These are phyloP conservation scores for Hypocryptadius cinnamomeus DNA, from an alignment of 2,113 vertebrate species.

Conservation along the genomic window DNA sequence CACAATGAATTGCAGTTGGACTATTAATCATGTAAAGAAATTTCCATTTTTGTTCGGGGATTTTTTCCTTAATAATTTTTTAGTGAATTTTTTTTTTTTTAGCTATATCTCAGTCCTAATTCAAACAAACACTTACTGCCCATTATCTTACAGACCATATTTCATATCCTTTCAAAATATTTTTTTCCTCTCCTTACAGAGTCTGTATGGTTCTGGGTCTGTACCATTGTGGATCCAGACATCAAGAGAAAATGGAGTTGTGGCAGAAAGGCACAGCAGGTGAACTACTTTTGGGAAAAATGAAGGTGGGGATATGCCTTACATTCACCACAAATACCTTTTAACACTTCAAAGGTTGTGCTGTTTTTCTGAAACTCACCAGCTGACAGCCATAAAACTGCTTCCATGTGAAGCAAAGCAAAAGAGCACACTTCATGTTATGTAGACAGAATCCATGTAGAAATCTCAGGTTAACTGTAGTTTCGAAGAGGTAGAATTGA, in stretches of 20 bases:
- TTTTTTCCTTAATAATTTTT: not conserved
- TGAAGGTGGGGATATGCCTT: not conserved
- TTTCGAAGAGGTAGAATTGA: not conserved
- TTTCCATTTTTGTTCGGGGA: not conserved
- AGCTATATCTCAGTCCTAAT: not conserved
- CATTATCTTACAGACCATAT: not conserved
- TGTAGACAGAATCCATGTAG: not conserved
- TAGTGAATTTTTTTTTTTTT: not conserved
- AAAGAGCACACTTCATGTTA: not conserved
- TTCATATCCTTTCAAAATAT: not conserved
- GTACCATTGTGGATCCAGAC: not conserved
- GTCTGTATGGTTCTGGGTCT: not conserved
- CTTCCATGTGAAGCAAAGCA: not conserved
- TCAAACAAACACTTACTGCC: not conserved
- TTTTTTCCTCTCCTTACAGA: not conserved
- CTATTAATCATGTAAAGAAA: not conserved
- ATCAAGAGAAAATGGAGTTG: not conserved
- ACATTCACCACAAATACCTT: not conserved
- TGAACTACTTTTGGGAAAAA: not conserved
- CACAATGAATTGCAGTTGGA: not conserved
- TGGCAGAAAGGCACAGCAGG: not conserved
- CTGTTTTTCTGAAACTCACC: not conserved
- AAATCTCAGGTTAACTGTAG: not conserved
- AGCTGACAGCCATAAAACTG: not conserved
- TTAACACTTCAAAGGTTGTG: not conserved